Evolutionary conservation across 2,113 vertebrate species (phyloP), one percentile per base, ranked within the genome.

Genomic region (Prunella himalayana): DNA sequence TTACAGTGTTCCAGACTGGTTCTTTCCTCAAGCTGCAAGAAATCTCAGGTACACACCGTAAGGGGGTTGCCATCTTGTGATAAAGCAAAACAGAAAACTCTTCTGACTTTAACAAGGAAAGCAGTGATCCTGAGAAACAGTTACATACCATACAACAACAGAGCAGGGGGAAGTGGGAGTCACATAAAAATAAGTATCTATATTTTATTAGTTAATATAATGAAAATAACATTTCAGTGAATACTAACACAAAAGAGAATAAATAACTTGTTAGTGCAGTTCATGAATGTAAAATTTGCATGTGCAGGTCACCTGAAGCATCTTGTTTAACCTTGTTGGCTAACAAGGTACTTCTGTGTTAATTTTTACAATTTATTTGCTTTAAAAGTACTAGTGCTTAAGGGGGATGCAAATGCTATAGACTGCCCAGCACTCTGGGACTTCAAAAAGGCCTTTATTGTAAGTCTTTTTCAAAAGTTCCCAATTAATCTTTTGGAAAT

Each of bases 11-110:
- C 53, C 23, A 60, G 65, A 91, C 72, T 76, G 77, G 19, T 91
- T 91, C 73, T 50, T 79, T 87, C 94, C 94, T 88, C 89, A 92
- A 87, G 94, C 94, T 95, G 95, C 94, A 96, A 94, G 85, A 95
- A 95, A 71, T 31, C n/a, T 79, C 49, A 69, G 33, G 53, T 60
- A 79, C 25, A 70, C 4, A 22, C 3, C 0, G 0, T 33, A 83
- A 77, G 3, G 30, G 3, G 13, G 51, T 47, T 81, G 30, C 31
- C 47, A 59, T 13, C 37, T 64, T 70, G 18, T 56, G 51, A 51
- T 49, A 68, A 70, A 78, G 76, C 27, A 71, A 86, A 94, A 37
- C n/a, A 79, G 20, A 24, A 71, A 87, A 82, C 0, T 1, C 25
- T 59, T 69, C n/a, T 25, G 17, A 89, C 33, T 57, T 92, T 30